Base-by-base conservation (phyloP, 1,140 invertebrate species). In the Hetaerina americana region DNA sequence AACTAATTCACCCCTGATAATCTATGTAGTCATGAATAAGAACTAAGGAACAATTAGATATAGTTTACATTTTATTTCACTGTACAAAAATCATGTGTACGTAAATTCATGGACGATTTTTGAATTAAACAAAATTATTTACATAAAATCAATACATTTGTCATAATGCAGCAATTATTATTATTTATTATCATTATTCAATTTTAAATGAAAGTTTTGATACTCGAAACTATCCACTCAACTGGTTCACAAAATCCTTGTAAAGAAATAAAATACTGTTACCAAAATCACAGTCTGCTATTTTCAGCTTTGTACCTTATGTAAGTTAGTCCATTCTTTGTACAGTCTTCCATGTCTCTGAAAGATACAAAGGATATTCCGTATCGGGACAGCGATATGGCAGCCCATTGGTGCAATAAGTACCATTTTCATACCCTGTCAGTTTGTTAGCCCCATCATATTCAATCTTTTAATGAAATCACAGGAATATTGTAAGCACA, bases 41-140 rank as follows among this genome's bases (percentile, higher is more conserved):
- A 57, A 57, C 40, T 57, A 57, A 1, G 10, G 22, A 18, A 57
- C 40, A 57, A 18, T 57, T 57, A 57, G 22, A 57, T 57, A 57
- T 57, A 57, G 40, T 57, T 57, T 57, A 57, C 40, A 57, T 57
- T 57, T 57, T 57, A 57, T 57, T 57, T 57, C 40, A 57, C 40
- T 57, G 40, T 57, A 57, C 40, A 57, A 57, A 57, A 57, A 57
- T 57, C 40, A 57, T 12, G 40, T 57, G 40, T 57, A 57, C 40
- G 40, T 57, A n/a, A 57, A 3, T 57, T 18, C 22, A 57, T 57
- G 40, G 40, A 57, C 40, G 40, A 57, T 18, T 57, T 57, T 57
- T 18, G 40, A 57, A 57, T 57, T n/a, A 57, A 57, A 57, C 40
- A 57, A 57, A 57, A 57, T 57, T 57, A 57, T 57, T 57, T 57